Evolutionary conservation across 2,113 vertebrate genomes (phyloP), one percentile per base, ranked within the genome.

Genomic region (Cromileptes altivelis): DNA sequence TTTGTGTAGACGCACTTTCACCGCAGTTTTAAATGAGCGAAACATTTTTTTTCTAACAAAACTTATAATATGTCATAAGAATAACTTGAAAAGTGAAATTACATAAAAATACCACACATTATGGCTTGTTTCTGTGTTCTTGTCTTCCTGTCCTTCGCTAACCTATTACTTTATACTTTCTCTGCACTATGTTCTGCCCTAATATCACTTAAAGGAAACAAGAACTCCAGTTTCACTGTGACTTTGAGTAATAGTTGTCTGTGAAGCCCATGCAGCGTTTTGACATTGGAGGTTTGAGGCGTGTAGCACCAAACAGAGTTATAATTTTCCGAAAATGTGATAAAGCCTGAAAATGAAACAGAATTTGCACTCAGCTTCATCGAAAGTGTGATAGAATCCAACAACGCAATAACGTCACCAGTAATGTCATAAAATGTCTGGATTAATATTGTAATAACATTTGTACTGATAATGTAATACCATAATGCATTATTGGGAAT

Each of bases 161-260:
- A n/a, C 37, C 3, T 21, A 0, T 27, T 12, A n/a, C 58, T 27
- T 64, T 21, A 21, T 56, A 18, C n/a, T 10, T 30, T 37, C 23
- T 67, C 12, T 58, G 53, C 15, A 33, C 65, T 50, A 1, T 18
- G 30, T 33, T 61, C 9, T 47, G 63, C 13, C 8, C n/a, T 49
- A 45, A 76, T 4, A 21, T 2, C 17, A 23, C 4, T 58, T 15
- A 42, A 42, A 55, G 21, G 21, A 73, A 58, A 40, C 23, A 4
- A 15, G 57, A 56, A 19, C n/a, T 30, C 23, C n/a, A 42, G 70
- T 91, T 88, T 89, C 70, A 64, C 56, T 85, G 82, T 75, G 87
- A 89, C 60, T 87, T 75, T 82, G 73, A 75, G 25, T 25, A 3
- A 42, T 58, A 0, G 7, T 57, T 33, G 65, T 88, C 50, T 91